Conservation (phyloP, 1,140 invertebrate species). For the Trachymyrmex cornetzi region DNA sequence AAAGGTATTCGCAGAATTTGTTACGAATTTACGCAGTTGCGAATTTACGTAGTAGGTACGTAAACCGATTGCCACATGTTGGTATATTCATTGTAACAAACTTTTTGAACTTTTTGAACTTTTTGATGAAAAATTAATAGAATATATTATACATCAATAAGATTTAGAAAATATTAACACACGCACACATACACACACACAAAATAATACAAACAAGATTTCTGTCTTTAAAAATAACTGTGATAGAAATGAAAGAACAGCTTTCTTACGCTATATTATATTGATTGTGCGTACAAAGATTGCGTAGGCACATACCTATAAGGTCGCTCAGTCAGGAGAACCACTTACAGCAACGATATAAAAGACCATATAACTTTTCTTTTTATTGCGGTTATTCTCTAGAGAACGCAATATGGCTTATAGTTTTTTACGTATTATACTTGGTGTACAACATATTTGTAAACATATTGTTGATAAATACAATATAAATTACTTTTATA, state of each 20-base stretch:
- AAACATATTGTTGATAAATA: background rate
- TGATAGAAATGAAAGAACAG: background rate
- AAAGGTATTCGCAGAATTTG: background rate
- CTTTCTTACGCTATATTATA: background rate
- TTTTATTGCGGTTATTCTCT: conserved; percentile 8
- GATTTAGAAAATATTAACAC: conserved; percentile 17
- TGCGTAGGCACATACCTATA: background rate
- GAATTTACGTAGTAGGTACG: background rate
- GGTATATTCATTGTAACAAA: background rate
- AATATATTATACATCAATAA: background rate
- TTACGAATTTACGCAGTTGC: background rate
- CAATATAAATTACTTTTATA: background rate
- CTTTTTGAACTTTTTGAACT: conserved; percentile 3
- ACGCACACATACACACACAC: too few species aligned
- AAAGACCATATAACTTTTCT: background rate
- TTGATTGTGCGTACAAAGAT: background rate
- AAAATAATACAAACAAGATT: background rate
- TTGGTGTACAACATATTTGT: background rate
- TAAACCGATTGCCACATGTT: background rate
- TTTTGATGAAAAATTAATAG: background rate
- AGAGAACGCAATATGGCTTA: background rate
- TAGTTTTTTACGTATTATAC: background rate
- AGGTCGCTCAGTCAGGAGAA: background rate
- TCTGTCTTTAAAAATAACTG: background rate
- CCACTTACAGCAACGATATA: background rate